These are phyloP conservation scores for Neolamprologus modestus DNA, from an alignment of 2,113 vertebrate genomes.

Conservation along the genomic window DNA sequence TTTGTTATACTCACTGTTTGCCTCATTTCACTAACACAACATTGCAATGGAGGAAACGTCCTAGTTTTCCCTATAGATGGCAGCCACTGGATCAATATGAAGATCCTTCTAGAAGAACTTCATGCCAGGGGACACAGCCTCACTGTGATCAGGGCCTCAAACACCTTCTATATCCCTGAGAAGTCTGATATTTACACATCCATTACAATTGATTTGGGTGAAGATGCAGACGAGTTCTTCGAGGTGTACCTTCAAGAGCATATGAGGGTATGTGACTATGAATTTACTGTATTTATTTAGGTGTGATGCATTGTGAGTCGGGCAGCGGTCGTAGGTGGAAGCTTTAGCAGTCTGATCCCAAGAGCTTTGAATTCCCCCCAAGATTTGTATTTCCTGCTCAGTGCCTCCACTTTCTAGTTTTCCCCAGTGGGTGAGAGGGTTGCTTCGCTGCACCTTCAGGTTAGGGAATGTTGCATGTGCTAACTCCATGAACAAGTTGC, in stretches of 20 bases:
- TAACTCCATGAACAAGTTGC: not conserved
- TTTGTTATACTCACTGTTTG: slow-evolving; percentile 3
- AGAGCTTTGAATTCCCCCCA: not conserved
- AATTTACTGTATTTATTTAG: not conserved
- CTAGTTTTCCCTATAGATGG: slow-evolving; percentile 64
- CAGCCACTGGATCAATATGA: slow-evolving; percentile 73
- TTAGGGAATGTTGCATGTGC: not conserved
- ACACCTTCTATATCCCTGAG: slow-evolving; percentile 56
- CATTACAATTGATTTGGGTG: not conserved
- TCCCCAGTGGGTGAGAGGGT: not conserved
- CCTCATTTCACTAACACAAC: slow-evolving; percentile 9
- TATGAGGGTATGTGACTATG: not conserved
- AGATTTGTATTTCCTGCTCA: not conserved
- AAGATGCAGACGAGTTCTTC: slow-evolving; percentile 9
- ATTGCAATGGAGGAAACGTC: slow-evolving; percentile 55
- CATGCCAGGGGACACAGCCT: slow-evolving; percentile 67
- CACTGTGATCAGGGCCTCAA: slow-evolving; percentile 63
- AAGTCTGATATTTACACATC: slow-evolving; percentile 53
- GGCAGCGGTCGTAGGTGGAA: not conserved
- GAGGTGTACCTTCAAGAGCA: slow-evolving; percentile 20
- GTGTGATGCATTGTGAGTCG: not conserved
- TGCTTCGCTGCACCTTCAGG: not conserved
- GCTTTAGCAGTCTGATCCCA: not conserved
- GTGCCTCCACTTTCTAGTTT: not conserved
- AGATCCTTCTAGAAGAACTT: slow-evolving; percentile 60